phyloP scores from a whole-genome alignment of 2,797 vertebrate species.

The Dermochelys coriacea region DNA sequence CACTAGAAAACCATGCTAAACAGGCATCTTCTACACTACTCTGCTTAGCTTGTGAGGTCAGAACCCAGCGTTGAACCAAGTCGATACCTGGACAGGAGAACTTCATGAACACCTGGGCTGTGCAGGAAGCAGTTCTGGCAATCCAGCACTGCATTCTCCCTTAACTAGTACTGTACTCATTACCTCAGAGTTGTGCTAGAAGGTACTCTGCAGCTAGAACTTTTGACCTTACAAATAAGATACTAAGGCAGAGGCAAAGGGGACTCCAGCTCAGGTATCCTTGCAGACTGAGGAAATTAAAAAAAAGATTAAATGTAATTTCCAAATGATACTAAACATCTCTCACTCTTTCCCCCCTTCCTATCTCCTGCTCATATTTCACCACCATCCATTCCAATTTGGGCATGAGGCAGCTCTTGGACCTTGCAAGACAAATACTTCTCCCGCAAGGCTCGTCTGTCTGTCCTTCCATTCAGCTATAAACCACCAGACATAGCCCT shows the following conservation, averaged over 20 bases:
- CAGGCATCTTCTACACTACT: neutral
- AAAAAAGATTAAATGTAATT: neutral
- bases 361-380: neutral
- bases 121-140: neutral
- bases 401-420: neutral
- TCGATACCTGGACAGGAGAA: neutral
- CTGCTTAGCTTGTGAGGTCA: neutral
- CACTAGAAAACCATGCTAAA: neutral
- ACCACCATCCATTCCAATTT: neutral
- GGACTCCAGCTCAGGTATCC: neutral
- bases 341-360: neutral
- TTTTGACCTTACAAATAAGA: neutral
- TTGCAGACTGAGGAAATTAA: neutral
- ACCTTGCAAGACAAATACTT: neutral
- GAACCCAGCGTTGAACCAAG: neutral
- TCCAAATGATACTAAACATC: neutral
- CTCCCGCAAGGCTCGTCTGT: neutral
- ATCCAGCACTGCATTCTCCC: neutral
- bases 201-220: neutral
- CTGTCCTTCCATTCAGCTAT: neutral
- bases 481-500: neutral
- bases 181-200: neutral
- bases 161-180: neutral
- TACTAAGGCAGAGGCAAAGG: neutral
- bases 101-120: neutral